A percentile compares a stretch with the other conserved stretches of the same genome.
Evolutionary conservation across 2,797 vertebrate species (phyloP).

Genomic region (Malacoraja senta): DNA sequence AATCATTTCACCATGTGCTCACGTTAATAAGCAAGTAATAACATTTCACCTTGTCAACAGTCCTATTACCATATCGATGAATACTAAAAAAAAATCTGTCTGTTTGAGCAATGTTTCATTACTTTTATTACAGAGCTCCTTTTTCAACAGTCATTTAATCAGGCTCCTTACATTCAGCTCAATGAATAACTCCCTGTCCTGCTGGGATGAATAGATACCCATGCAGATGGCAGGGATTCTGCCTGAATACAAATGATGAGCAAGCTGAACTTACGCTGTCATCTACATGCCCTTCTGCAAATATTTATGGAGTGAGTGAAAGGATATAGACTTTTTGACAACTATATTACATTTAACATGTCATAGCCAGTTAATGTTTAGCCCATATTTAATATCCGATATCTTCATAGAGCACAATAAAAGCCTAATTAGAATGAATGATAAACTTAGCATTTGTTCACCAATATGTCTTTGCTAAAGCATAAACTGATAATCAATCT

Average conservation of each 20-base stretch:
- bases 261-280: constrained; percentile 22
- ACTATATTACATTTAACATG: constrained; percentile 29
- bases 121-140: constrained; percentile 26
- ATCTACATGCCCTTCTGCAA: constrained; percentile 30
- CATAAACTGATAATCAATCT: not conserved
- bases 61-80: constrained; percentile 34
- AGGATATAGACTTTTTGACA: constrained; percentile 16
- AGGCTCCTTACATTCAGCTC: constrained; percentile 31
- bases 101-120: constrained; percentile 37
- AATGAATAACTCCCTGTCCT: constrained; percentile 31
- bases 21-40: constrained; percentile 28
- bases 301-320: constrained; percentile 36
- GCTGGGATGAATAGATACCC: constrained; percentile 38
- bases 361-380: not conserved
- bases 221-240: constrained; percentile 36
- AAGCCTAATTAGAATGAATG: not conserved
- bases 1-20: constrained; percentile 20
- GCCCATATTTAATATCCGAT: constrained; percentile 21
- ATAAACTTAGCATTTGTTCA: constrained; percentile 5
- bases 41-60: constrained; percentile 35
- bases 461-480: not conserved
- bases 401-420: not conserved
- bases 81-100: constrained; percentile 28
- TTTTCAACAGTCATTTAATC: constrained; percentile 34
- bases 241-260: constrained; percentile 30